These are phyloP conservation scores for Nannobrachium achirus DNA, from an alignment of 2,113 vertebrate genomes.

Conservation along the genomic window DNA sequence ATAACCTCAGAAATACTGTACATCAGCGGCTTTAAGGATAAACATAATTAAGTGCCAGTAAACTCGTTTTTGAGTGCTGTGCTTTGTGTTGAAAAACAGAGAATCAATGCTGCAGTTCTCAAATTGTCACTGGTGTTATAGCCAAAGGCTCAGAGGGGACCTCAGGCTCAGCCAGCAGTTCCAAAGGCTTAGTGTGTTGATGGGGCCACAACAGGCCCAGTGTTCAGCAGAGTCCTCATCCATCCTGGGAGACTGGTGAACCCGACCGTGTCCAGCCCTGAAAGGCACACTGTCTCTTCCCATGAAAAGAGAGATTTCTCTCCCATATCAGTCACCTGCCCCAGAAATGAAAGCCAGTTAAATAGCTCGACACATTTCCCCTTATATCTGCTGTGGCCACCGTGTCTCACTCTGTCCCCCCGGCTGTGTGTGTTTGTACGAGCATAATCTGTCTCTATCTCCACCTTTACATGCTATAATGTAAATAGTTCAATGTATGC, in stretches of 20 bases:
- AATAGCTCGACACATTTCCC: conserved; percentile 9
- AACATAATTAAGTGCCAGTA: too few species aligned
- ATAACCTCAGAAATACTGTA: too few species aligned
- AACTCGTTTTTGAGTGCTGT: background rate
- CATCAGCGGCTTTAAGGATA: too few species aligned
- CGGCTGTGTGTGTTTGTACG: background rate
- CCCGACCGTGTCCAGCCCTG: conserved; percentile 60
- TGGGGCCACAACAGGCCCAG: conserved; percentile 67
- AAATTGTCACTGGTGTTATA: conserved; percentile 41
- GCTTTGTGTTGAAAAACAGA: conserved; percentile 12
- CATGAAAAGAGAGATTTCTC: conserved; percentile 58
- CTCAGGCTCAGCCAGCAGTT: conserved; percentile 42
- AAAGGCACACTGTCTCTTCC: conserved; percentile 63
- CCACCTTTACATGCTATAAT: too few species aligned
- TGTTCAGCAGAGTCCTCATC: conserved; percentile 64
- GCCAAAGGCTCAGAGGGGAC: conserved; percentile 1
- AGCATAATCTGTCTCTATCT: background rate
- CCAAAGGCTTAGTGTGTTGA: conserved; percentile 54
- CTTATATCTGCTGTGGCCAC: background rate
- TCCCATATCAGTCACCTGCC: conserved; percentile 37
- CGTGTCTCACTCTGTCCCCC: background rate
- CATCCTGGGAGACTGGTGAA: conserved; percentile 65
- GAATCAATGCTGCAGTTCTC: conserved; percentile 49
- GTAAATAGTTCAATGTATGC: background rate
- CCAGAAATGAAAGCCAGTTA: conserved; percentile 11